Percentiles rank a stretch among this genome's conserved stretches.
These are phyloP conservation scores for Pseudomyrmex sp. DNA, from an alignment of 1,140 invertebrate species.

Conservation along the genomic window DNA sequence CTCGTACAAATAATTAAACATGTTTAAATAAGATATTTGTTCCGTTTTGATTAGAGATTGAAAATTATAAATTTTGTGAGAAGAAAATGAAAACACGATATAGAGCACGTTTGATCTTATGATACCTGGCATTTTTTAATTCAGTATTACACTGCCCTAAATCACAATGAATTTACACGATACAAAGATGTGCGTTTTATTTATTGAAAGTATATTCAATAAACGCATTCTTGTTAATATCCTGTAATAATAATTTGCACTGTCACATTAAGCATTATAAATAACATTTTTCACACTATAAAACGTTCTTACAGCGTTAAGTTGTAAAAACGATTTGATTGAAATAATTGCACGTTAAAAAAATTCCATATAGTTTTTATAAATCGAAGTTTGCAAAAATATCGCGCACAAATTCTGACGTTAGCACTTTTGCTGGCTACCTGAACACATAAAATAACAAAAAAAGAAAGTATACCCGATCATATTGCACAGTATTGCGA, in stretches of 20 bases:
- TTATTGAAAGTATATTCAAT: not conserved
- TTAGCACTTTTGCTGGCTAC: not conserved
- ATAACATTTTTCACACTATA: not conserved
- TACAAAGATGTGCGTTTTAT: too few species aligned
- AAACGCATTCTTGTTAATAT: slow-evolving; percentile 1
- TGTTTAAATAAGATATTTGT: not conserved
- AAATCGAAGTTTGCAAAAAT: not conserved
- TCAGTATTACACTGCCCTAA: too few species aligned
- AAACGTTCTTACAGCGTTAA: not conserved
- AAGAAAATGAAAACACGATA: too few species aligned
- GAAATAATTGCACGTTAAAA: not conserved
- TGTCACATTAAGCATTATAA: not conserved
- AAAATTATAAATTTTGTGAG: too few species aligned
- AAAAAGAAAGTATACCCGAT: slow-evolving; percentile 66
- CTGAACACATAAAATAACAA: slow-evolving; percentile 13
- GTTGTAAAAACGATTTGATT: not conserved
- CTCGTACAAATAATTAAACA: not conserved
- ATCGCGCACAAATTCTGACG: slow-evolving; percentile 24
- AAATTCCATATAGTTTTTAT: not conserved
- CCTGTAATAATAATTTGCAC: not conserved
- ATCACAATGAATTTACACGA: too few species aligned
- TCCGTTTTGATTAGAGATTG: not conserved
- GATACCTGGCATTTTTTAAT: too few species aligned
- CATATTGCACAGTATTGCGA: slow-evolving; percentile 64
- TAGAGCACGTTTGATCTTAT: too few species aligned